phyloP scores from a whole-genome alignment of 2,888 invertebrate genomes.

The Imbricaverruca yamaguchii region DNA sequence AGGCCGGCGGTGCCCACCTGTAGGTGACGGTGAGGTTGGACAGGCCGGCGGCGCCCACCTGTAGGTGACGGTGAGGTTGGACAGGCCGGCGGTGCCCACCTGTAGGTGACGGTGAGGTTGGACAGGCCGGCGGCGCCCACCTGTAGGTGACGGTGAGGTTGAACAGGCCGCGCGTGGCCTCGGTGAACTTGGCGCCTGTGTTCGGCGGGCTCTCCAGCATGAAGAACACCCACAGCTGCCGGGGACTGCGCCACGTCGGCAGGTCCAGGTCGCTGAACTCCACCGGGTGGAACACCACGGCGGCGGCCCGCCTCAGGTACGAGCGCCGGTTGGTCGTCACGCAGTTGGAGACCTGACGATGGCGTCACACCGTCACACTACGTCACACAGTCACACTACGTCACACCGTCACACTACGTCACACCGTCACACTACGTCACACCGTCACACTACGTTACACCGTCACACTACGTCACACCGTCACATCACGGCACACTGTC shows the following conservation, averaged over 20 bases:
- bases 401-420: too few species aligned
- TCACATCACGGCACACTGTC: background rate
- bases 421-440: background rate
- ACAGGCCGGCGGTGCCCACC: too few species aligned
- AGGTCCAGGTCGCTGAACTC: conserved; percentile 21
- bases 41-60: too few species aligned
- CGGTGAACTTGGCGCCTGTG: background rate
- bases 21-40: too few species aligned
- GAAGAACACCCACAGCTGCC: conserved; percentile 7
- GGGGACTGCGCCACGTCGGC: background rate
- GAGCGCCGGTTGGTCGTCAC: conserved; percentile 10
- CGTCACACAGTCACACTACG: background rate
- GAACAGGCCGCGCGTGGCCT: background rate
- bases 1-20: too few species aligned
- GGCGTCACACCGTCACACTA: too few species aligned
- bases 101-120: too few species aligned
- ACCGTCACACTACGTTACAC: background rate
- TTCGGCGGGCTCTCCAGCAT: conserved; percentile 17
- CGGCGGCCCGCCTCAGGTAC: background rate
- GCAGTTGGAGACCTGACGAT: background rate
- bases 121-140: background rate
- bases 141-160: conserved; percentile 18
- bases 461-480: background rate
- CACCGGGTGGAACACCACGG: background rate
- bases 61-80: too few species aligned